Percentiles rank a stretch among this genome's conserved stretches.
These are phyloP conservation scores for Heliangelus exortis DNA, from an alignment of 2,797 vertebrate genomes.

Conservation along the genomic window DNA sequence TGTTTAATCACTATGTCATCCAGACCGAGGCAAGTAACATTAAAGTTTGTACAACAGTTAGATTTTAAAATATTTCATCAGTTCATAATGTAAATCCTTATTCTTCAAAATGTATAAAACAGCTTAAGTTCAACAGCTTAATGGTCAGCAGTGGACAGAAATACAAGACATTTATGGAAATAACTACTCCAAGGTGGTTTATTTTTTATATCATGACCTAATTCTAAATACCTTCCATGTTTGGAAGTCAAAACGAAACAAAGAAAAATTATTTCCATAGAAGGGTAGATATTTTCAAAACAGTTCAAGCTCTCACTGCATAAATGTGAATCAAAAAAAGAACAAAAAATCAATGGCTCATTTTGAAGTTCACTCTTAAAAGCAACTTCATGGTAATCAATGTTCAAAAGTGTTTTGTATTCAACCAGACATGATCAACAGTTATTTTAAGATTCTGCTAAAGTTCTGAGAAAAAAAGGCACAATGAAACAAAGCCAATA, in stretches of 20 bases:
- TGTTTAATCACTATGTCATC: background rate
- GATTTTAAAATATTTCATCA: slow-evolving; percentile 14
- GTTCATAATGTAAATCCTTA: slow-evolving; percentile 25
- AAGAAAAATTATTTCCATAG: slow-evolving; percentile 37
- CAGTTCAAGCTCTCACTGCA: background rate
- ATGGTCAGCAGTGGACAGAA: slow-evolving; percentile 46
- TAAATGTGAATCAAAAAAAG: background rate
- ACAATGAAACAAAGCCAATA: background rate
- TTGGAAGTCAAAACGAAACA: slow-evolving; percentile 45
- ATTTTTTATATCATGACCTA: slow-evolving; percentile 21
- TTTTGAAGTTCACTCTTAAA: background rate
- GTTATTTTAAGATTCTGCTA: background rate
- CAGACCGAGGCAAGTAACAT: background rate
- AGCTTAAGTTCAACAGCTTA: slow-evolving; percentile 47
- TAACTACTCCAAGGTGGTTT: background rate
- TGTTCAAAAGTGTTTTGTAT: background rate
- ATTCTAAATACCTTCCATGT: slow-evolving; percentile 18
- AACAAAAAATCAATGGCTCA: background rate
- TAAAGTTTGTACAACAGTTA: background rate
- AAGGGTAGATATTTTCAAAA: slow-evolving; percentile 35
- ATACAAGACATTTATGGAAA: slow-evolving; percentile 47
- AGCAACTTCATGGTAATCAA: background rate
- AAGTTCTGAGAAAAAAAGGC: background rate
- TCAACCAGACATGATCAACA: background rate
- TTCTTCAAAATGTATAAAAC: slow-evolving; percentile 4